phyloP scores from a whole-genome alignment of 2,888 invertebrate species.

The Chymomyza amoena region DNA sequence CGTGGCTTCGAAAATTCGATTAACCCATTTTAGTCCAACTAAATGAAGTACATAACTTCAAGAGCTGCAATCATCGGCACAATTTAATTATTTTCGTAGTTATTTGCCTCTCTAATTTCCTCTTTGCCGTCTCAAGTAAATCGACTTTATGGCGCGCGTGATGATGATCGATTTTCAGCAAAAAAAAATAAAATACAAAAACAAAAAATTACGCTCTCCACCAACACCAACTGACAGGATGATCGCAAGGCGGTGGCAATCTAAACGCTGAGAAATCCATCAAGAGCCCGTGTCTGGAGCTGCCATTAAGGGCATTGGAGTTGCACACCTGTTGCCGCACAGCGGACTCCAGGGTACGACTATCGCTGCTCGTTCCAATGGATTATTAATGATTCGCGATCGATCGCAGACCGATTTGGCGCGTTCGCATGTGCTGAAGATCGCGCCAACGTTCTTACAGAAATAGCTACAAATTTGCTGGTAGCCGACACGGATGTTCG shows the following conservation, averaged over 20 bases:
- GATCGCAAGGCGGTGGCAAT: slow-evolving; percentile 23
- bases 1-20: background rate
- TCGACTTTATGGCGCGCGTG: slow-evolving; percentile 57
- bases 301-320: slow-evolving; percentile 9
- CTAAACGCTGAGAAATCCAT: slow-evolving; percentile 16
- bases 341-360: slow-evolving; percentile 9
- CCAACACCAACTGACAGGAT: slow-evolving; percentile 28
- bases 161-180: slow-evolving; percentile 60
- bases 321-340: slow-evolving; percentile 58
- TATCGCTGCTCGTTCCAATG: slow-evolving; percentile 50
- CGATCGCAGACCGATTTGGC: slow-evolving; percentile 55
- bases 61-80: background rate
- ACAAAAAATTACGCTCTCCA: background rate
- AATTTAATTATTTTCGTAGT: background rate
- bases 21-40: background rate
- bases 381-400: slow-evolving; percentile 75
- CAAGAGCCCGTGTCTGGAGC: slow-evolving; percentile 2
- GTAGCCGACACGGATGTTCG: slow-evolving; percentile 22
- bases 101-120: slow-evolving; percentile 31
- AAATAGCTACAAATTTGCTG: slow-evolving; percentile 59
- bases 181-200: background rate
- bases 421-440: slow-evolving; percentile 25
- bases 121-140: slow-evolving; percentile 50
- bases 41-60: background rate
- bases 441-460: slow-evolving; percentile 46